Evolutionary conservation across 2,113 vertebrate species (phyloP).

Genomic region (Microcebus griseorufus): DNA sequence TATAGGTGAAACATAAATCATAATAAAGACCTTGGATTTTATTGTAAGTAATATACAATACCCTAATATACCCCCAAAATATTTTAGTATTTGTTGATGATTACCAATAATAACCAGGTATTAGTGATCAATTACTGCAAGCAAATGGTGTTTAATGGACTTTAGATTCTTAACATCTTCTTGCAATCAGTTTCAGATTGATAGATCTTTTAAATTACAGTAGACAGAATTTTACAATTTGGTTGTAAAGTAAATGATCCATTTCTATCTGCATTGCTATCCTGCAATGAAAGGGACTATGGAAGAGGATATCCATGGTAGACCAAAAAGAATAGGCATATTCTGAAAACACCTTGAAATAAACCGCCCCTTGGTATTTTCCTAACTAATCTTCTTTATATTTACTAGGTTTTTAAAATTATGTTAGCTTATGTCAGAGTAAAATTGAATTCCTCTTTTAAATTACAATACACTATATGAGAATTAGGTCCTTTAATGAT

Average conservation of each 20-base stretch:
- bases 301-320: not conserved
- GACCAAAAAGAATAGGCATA: not conserved
- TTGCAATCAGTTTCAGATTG: not conserved
- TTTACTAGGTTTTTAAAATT: not conserved
- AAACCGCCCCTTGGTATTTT: not conserved
- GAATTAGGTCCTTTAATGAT: not conserved
- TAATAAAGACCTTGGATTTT: not conserved
- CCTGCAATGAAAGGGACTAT: not conserved
- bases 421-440: not conserved
- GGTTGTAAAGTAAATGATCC: not conserved
- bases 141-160: not conserved
- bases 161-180: not conserved
- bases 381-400: not conserved
- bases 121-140: not conserved
- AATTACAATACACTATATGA: not conserved
- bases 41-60: not conserved
- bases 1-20: not conserved
- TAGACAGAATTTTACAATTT: not conserved
- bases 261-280: not conserved
- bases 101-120: not conserved
- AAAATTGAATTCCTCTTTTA: not conserved
- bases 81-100: not conserved
- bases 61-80: not conserved
- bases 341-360: not conserved
- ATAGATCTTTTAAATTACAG: not conserved